Percentiles rank a stretch among this genome's conserved stretches.
phyloP scores from a whole-genome alignment of 2,113 vertebrate genomes.

The Porphyrio hochstetteri region DNA sequence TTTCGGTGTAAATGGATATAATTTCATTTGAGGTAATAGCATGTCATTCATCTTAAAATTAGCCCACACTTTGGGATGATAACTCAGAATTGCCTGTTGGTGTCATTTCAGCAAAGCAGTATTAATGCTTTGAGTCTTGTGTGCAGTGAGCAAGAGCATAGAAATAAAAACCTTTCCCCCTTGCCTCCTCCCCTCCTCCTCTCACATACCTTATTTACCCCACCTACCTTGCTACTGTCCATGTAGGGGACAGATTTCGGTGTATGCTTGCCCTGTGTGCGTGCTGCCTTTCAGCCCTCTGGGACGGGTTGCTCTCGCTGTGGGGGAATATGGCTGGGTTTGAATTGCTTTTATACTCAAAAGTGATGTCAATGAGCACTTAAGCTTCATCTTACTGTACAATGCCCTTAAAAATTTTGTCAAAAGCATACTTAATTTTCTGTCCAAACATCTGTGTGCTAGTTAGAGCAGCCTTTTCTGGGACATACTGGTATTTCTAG shows the following conservation, averaged over 20 bases:
- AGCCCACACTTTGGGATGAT: neutral
- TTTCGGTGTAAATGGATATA: neutral
- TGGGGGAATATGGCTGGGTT: accelerated
- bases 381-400: neutral
- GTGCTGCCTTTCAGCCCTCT: neutral
- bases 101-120: neutral
- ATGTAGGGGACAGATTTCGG: neutral
- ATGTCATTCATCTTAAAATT: neutral
- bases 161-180: neutral
- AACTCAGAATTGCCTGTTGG: neutral
- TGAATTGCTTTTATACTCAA: neutral
- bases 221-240: neutral
- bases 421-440: neutral
- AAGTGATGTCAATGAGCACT: neutral
- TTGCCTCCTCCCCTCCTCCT: neutral
- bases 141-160: neutral
- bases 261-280: accelerated
- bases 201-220: neutral
- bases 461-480: neutral
- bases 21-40: neutral
- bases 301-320: neutral
- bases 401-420: neutral
- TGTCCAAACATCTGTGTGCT: neutral
- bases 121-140: neutral
- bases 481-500: neutral